Conservation (phyloP, 2,113 vertebrate species). For the Scartelaos histophorus region DNA sequence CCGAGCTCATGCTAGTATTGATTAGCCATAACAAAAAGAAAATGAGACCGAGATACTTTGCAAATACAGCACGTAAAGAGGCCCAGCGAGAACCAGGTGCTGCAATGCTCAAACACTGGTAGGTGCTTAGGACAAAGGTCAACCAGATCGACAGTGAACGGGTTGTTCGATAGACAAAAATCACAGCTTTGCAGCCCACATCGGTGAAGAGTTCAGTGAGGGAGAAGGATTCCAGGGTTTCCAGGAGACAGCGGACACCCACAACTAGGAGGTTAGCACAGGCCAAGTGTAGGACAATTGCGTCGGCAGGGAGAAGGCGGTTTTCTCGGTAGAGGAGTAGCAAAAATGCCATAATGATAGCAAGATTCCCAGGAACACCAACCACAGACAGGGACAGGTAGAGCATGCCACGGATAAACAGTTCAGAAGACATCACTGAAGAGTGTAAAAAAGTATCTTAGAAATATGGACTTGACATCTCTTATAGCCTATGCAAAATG, state of each 20-base stretch:
- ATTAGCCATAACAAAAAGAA: conserved; percentile 72
- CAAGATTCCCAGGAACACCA: conserved; percentile 74
- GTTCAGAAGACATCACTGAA: conserved; percentile 53
- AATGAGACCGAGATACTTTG: conserved; percentile 51
- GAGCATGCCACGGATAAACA: conserved; percentile 62
- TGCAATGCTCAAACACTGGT: conserved; percentile 74
- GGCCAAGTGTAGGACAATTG: conserved; percentile 74
- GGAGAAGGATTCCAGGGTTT: conserved; percentile 70
- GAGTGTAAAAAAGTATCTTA: neutral
- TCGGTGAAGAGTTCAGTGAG: conserved; percentile 65
- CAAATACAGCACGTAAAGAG: conserved; percentile 30
- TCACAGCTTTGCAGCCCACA: conserved; percentile 68
- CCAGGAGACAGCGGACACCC: conserved; percentile 67
- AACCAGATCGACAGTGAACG: conserved; percentile 79
- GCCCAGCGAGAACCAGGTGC: conserved; percentile 71
- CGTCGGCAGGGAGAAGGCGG: conserved; percentile 70
- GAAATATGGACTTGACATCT: neutral
- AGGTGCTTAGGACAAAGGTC: conserved; percentile 75
- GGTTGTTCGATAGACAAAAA: conserved; percentile 73
- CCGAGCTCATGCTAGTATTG: conserved; percentile 62
- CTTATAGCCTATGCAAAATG: neutral
- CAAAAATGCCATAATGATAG: conserved; percentile 70
- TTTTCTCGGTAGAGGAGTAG: conserved; percentile 53
- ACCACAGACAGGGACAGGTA: conserved; percentile 68
- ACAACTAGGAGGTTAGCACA: conserved; percentile 74